Evolutionary conservation across 2,113 vertebrate species (phyloP).

Genomic region (Oryzias woworae): DNA sequence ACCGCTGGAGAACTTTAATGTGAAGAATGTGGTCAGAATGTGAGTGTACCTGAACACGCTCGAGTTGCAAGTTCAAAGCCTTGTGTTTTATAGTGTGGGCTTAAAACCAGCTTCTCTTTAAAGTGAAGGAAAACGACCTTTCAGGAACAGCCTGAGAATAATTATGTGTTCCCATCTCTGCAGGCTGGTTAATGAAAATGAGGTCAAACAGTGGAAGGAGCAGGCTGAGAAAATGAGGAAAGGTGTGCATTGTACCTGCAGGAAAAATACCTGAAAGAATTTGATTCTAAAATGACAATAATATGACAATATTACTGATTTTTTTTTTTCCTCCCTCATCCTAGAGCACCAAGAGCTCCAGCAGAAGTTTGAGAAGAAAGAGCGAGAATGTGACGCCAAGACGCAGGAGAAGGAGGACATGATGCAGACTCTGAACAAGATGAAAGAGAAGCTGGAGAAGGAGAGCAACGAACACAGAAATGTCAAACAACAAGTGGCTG

Average conservation of each 20-base stretch:
- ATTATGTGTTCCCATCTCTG: slow-evolving; percentile 31
- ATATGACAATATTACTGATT: too few species aligned
- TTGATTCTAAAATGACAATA: too few species aligned
- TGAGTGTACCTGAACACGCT: slow-evolving; percentile 72
- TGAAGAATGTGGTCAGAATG: slow-evolving; percentile 98
- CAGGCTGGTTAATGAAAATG: slow-evolving; percentile 99
- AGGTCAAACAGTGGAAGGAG: slow-evolving; percentile 99
- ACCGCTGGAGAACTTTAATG: slow-evolving; percentile 98
- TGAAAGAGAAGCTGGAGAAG: slow-evolving; percentile 99
- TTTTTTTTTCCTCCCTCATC: background rate
- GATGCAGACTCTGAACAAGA: slow-evolving; percentile 99
- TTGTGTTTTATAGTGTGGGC: slow-evolving; percentile 14
- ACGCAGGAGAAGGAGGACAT: slow-evolving; percentile 98
- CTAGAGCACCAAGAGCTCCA: slow-evolving; percentile 95
- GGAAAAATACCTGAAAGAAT: too few species aligned
- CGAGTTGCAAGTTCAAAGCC: slow-evolving; percentile 7
- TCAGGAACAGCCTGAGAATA: slow-evolving; percentile 18
- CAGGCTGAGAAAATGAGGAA: slow-evolving; percentile 99
- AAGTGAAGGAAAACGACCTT: slow-evolving; percentile 24
- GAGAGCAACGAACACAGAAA: slow-evolving; percentile 91
- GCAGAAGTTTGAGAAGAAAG: slow-evolving; percentile 96
- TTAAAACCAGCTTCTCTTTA: slow-evolving; percentile 29
- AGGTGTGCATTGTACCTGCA: slow-evolving; percentile 71
- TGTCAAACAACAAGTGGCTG: slow-evolving; percentile 93
- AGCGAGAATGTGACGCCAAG: slow-evolving; percentile 95